A percentile compares a stretch with the other conserved stretches of the same genome.
Evolutionary conservation across 2,888 invertebrate species (phyloP).

Genomic region (Horisme vitalbata): DNA sequence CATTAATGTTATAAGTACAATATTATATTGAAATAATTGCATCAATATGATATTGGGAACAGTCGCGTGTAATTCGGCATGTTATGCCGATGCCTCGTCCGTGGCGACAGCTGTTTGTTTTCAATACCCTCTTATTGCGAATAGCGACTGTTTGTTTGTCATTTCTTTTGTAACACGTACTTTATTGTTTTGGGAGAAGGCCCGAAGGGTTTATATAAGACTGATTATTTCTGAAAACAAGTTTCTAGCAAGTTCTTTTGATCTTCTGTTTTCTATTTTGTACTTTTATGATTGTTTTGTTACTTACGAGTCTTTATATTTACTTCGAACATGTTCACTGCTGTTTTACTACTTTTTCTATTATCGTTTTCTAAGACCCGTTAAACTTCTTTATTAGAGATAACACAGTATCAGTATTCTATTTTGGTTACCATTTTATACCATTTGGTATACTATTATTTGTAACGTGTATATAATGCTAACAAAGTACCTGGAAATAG

Average conservation of each 20-base stretch:
- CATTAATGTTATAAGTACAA: too few species aligned
- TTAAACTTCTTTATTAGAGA: too few species aligned
- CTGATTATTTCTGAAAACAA: conserved; percentile 7
- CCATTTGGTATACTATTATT: too few species aligned
- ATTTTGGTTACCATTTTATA: too few species aligned
- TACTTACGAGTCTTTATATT: too few species aligned
- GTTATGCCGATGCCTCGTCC: conserved; percentile 28
- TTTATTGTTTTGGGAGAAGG: conserved; percentile 28
- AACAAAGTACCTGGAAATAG: too few species aligned
- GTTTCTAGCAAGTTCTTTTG: not conserved
- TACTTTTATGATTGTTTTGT: not conserved
- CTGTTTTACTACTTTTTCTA: too few species aligned
- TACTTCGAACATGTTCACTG: too few species aligned
- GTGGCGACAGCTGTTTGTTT: conserved; percentile 49
- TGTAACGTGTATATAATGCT: too few species aligned
- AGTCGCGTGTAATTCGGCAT: conserved; percentile 11
- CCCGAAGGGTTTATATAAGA: conserved; percentile 9
- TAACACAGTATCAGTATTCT: too few species aligned
- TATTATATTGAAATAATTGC: too few species aligned
- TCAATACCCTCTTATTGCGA: conserved; percentile 34
- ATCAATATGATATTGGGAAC: not conserved
- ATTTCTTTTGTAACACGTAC: conserved; percentile 36
- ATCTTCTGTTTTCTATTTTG: not conserved
- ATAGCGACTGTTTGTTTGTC: conserved; percentile 33
- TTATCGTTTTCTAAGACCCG: too few species aligned